Base-by-base conservation (phyloP, 2,113 vertebrate genomes). In the Macroglossus sobrinus region DNA sequence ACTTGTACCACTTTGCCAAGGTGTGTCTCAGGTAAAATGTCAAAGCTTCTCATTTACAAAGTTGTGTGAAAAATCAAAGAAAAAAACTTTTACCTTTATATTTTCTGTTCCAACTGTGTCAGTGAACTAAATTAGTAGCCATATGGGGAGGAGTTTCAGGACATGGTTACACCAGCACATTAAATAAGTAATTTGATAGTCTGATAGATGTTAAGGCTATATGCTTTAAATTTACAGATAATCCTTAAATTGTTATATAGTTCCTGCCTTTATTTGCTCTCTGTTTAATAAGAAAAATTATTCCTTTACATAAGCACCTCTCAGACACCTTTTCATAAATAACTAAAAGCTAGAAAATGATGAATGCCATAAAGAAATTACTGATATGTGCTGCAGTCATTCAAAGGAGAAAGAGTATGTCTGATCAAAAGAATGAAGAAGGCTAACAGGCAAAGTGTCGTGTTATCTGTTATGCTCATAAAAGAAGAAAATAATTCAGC, bases 371-470 rank as follows among this genome's bases (percentile, higher is more conserved):
- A 7, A 66, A 64, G 3, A 16, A 24, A 3, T 55, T 13, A 12
- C 15, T 35, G n/a, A 38, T 13, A 3, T 0, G 1, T 22, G 5
- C 7, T 26, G 6, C 1, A 2, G 0, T n/a, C 4, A 7, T 19
- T 61, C 7, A 59, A 4, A 26, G 26, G 9, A 75, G n/a, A 57
- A 88, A 59, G 22, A 2, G 53, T 2, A 3, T 22, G 16, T 71
- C 10, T 5, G 2, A 4, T 74, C 10, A 7, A 26, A 16, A 14
- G 4, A 26, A 7, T 7, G 14, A 8, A 53, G 30, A 35, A 61
- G 35, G 5, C 24, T 57, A 35, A 22, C 1, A 18, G 22, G 14
- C n/a, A 79, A 35, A 24, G 6, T 22, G 3, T 11, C 45, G 6
- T 22, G 3, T 11, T 40, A 13, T 57, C 22, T 26, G 1, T 43